Evolutionary conservation across 2,797 vertebrate genomes (phyloP), one percentile per base, ranked within the genome.

Genomic region (Lepus townsendii): DNA sequence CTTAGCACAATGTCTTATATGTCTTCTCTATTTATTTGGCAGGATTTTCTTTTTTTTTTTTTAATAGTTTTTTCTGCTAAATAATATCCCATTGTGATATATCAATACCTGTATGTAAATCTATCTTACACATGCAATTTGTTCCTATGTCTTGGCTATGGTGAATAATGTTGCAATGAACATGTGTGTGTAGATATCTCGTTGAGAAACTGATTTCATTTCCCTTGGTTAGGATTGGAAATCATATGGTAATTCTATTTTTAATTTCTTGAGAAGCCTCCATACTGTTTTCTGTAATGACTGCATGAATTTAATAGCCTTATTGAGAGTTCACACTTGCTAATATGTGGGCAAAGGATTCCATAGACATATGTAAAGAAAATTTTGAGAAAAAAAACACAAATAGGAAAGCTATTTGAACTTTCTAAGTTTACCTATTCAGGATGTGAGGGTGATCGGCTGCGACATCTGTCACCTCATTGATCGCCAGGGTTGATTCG

Each of bases 331-430:
- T 88, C 12, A 22, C 38, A 54, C 50, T 87, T 42, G 54, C 69
- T 75, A 85, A 78, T 90, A 77, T 84, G 27, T 83, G 27, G 30
- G 17, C 22, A 95, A 90, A 84, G 88, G 32, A 52, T 20, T 38
- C 5, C 7, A 69, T 35, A 63, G 22, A 4, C 4, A 65, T 65
- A 83, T 42, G 19, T 68, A 38, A 1, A 79, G 38, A 92, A 90
- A 90, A 77, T 73, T 54, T 80, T 20, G 42, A 47, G 42, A 47
- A 47, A 69, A 54, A 91, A 78, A 2, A 78, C 35, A 85, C 3
- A 22, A 47, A 11, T 17, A 77, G 50, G 52, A 77, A 86, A 91
- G 83, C 65, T 7, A 65, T 26, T 57, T 10, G 73, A 5, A 12
- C 3, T 83, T 20, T 8, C 6, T 66, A 83, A 19, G 35, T 68